phyloP scores from a whole-genome alignment of 2,797 vertebrate species.

The Mormyrus proboscirostris region DNA sequence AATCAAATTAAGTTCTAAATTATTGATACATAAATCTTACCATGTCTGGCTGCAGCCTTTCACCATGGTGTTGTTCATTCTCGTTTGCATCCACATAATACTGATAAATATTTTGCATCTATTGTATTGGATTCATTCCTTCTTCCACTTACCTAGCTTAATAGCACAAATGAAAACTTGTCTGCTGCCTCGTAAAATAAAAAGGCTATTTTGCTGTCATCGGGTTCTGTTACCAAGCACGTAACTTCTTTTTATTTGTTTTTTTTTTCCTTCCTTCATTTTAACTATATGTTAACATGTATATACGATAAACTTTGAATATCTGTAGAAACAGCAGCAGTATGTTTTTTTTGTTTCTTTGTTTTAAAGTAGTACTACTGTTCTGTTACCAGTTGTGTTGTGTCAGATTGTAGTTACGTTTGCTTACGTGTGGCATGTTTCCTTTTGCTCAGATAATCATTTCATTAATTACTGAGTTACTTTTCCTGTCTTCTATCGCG shows the following conservation, averaged over 20 bases:
- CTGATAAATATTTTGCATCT: slow-evolving; percentile 10
- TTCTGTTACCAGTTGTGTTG: not conserved
- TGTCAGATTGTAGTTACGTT: not conserved
- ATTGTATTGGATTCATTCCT: not conserved
- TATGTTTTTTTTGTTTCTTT: not conserved
- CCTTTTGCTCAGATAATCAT: not conserved
- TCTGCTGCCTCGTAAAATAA: slow-evolving; percentile 12
- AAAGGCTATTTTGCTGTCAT: slow-evolving; percentile 14
- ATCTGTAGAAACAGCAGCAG: not conserved
- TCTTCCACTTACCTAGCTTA: slow-evolving; percentile 7
- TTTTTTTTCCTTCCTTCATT: not conserved
- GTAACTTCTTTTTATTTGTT: not conserved
- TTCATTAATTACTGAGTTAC: not conserved
- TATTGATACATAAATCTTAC: slow-evolving; percentile 15
- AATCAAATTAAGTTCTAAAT: slow-evolving; percentile 13
- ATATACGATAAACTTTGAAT: not conserved
- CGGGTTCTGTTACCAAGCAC: not conserved
- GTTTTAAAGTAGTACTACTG: not conserved
- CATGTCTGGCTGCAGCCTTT: not conserved
- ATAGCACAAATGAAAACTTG: slow-evolving; percentile 10
- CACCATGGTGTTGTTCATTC: slow-evolving; percentile 11
- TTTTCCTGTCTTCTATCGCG: not conserved
- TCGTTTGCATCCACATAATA: slow-evolving; percentile 3
- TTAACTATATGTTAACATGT: not conserved
- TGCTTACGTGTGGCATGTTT: not conserved